Evolutionary conservation across 1,140 invertebrate genomes (phyloP), one percentile per base, ranked within the genome.

Genomic region (Drosophila mojavensis): DNA sequence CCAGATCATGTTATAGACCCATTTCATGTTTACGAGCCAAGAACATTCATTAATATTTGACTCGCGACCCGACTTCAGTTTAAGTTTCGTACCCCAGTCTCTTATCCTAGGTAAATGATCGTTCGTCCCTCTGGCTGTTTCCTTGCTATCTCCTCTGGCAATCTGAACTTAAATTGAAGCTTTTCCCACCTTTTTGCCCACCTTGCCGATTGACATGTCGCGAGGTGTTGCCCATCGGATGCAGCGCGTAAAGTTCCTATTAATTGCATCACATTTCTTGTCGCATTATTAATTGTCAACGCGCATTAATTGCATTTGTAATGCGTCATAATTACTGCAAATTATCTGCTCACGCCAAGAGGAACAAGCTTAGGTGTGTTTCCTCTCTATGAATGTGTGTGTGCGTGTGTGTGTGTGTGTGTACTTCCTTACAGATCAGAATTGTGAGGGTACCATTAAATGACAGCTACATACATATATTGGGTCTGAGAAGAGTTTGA

Each of bases 301-400:
- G 71, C 75, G 82, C 60, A 67, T 75, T 86, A 85, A 85, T 86
- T 85, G 82, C 79, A 79, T 86, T 78, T 72, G 67, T 78, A 85
- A 85, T 86, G 82, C 60, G 82, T 85, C 70, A 69, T 86, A 85
- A 85, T 85, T 86, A 86, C 69, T 78, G 66, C 47, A 76, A 76
- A 81, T 85, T 85, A 85, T 48, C 17, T 60, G 39, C 63, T 61
- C 76, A 48, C 11, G 53, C 24, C 48, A 17, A 15, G 28, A 47
- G 58, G 39, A 61, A 39, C 28, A 45, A 62, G 53, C 73, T 77
- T 53, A 68, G 64, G 75, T 68, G 78, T 36, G 41, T 3, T 43
- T 15, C 7, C 33, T 33, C 33, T 33, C 7, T 2, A 5, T 30
- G 5, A 5, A 5, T 30, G 5, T 30, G 5, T 33, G 5, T 33